Evolutionary conservation across 1,140 invertebrate genomes (phyloP).

Genomic region (Drosophila simulans): DNA sequence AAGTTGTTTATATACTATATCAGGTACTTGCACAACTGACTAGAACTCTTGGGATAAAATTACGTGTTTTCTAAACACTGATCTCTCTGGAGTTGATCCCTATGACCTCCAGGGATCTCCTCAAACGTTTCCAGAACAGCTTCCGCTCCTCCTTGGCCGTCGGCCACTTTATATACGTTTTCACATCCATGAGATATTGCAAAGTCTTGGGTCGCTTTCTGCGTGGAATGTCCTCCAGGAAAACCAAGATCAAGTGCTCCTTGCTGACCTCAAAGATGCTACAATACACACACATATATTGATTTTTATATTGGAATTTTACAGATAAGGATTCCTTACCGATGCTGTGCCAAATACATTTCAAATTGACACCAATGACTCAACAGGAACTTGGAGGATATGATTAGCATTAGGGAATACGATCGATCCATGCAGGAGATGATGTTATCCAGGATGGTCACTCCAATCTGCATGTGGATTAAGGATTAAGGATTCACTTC

Average conservation of each 20-base stretch:
- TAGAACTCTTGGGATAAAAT: conserved; percentile 40
- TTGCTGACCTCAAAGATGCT: conserved; percentile 87
- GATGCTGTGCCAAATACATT: conserved; percentile 88
- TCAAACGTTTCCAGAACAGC: conserved; percentile 82
- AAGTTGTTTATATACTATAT: conserved; percentile 24
- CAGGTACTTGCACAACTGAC: conserved; percentile 71
- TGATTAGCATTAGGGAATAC: conserved; percentile 86
- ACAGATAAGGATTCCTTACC: conserved; percentile 69
- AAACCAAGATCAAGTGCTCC: conserved; percentile 87
- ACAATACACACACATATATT: no score
- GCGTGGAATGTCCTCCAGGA: conserved; percentile 87
- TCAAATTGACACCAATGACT: conserved; percentile 89
- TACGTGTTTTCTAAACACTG: conserved; percentile 13
- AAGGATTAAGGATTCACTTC: no score
- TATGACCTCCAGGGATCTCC: conserved; percentile 60
- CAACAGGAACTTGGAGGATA: conserved; percentile 86
- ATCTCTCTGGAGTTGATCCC: conserved; percentile 49
- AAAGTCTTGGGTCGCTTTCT: conserved; percentile 86
- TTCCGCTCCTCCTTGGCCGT: conserved; percentile 75
- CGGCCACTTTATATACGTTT: conserved; percentile 88
- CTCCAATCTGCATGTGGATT: conserved; percentile 85
- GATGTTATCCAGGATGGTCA: conserved; percentile 88
- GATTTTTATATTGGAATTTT: neutral
- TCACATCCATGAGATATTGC: conserved; percentile 88
- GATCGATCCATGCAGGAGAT: conserved; percentile 88